These are phyloP conservation scores for Brachionus asplanchnoidis DNA, from an alignment of 1,140 invertebrate species.

Conservation along the genomic window DNA sequence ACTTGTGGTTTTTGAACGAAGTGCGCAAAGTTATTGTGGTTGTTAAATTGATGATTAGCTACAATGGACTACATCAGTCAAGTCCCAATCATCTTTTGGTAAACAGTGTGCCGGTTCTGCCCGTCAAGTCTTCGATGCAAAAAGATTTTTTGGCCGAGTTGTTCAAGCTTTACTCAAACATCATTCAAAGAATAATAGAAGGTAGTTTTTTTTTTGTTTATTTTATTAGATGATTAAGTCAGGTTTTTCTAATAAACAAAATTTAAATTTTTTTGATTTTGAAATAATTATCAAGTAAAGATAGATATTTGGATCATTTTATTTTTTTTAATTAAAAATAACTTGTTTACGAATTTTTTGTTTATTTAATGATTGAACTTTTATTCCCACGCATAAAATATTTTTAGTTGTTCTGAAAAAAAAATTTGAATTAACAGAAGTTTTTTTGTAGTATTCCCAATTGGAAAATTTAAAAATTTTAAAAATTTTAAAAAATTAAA, in stretches of 20 bases:
- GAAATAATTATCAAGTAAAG: background rate
- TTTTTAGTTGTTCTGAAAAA: too few relatives aligned
- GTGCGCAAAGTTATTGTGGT: constrained; percentile 12
- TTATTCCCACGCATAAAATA: too few relatives aligned
- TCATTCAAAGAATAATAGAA: background rate
- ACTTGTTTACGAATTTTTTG: background rate
- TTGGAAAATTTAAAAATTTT: too few relatives aligned
- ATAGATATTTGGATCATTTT: too few relatives aligned
- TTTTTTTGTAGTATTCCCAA: too few relatives aligned
- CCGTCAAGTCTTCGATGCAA: constrained; percentile 12
- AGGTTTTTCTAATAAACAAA: background rate
- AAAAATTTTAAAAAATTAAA: too few relatives aligned
- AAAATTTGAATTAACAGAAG: too few relatives aligned
- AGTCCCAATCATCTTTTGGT: background rate
- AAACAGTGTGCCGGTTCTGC: constrained; percentile 21
- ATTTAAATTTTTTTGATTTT: background rate
- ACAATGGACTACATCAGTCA: background rate
- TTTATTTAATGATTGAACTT: background rate
- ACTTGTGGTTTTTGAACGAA: constrained; percentile 27
- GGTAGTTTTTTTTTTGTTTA: background rate
- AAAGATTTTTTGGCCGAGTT: constrained; percentile 29
- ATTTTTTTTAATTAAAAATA: background rate
- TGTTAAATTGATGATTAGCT: background rate
- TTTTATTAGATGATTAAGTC: background rate
- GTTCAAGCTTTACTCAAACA: background rate